Evolutionary conservation across 2,888 invertebrate genomes (phyloP), one percentile per base, ranked within the genome.

Genomic region (Aleiodes testaceus): DNA sequence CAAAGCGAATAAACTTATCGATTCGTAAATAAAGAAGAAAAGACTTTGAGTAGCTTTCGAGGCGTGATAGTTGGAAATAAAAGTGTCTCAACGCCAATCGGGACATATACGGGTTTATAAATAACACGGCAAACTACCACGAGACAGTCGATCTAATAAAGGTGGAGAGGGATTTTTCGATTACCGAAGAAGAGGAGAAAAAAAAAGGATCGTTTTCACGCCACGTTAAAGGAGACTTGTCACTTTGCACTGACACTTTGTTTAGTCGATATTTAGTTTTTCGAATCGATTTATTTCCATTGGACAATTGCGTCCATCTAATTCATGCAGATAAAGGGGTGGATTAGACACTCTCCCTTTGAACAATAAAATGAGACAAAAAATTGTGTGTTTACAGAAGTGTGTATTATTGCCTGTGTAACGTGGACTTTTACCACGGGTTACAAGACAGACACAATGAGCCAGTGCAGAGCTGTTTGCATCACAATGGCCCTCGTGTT

Each of bases 181-280:
- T 79, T 77, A 75, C 69, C 61, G 59, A 5, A 72, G 49, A 30
- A 49, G 42, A 61, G 49, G 55, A 66, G 68, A 11, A 7, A 36
- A 36, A 36, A 36, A 36, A 63, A 77, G 78, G 78, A 76, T 81
- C 81, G 80, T 82, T 84, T 82, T 83, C 81, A 81, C 82, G 80
- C 82, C 80, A 78, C 78, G 77, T 79, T 78, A 80, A 77, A 81
- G 72, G 77, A 66, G 67, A 72, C 77, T 76, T 74, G 70, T 77
- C 75, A 73, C 80, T 82, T 78, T 73, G 78, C 79, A 77, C 79
- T 81, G 84, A 80, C 82, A 82, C 82, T 77, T 79, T 81, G 84
- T 85, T 84, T 84, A 81, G 81, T 82, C 81, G 84, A 84, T 83
- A 79, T 69, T 77, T 77, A 69, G 52, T 45, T 30, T 53, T 53